These are phyloP conservation scores for Octodonta nipae DNA, from an alignment of 2,888 invertebrate genomes.

Conservation along the genomic window DNA sequence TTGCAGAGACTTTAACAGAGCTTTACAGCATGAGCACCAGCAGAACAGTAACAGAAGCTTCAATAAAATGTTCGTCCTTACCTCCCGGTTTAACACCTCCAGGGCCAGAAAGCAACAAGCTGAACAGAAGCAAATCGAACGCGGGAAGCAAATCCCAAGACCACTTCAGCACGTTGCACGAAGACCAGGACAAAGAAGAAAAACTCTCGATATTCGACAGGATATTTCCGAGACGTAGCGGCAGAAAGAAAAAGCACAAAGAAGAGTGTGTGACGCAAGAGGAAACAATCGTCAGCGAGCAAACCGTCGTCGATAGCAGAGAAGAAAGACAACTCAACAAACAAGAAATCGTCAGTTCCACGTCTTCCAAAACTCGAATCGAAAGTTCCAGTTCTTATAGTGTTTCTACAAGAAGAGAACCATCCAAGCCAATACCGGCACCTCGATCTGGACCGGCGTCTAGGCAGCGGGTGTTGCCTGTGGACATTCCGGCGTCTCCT, in stretches of 20 bases:
- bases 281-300: neutral
- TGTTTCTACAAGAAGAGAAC: constrained; percentile 10
- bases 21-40: constrained; percentile 27
- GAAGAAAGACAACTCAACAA: neutral
- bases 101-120: constrained; percentile 38
- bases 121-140: constrained; percentile 38
- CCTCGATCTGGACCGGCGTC: constrained; percentile 40
- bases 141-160: constrained; percentile 33
- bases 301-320: neutral
- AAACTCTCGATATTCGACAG: constrained; percentile 53
- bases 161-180: constrained; percentile 21
- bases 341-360: neutral
- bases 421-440: constrained; percentile 24
- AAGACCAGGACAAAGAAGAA: constrained; percentile 28
- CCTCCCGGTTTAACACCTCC: constrained; percentile 48
- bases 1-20: constrained; percentile 34
- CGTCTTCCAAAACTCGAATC: constrained; percentile 5
- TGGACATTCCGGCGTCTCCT: constrained; percentile 38
- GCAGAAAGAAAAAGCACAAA: constrained; percentile 52
- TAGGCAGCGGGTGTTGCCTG: constrained; percentile 43
- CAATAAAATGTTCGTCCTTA: constrained; percentile 50
- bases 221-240: constrained; percentile 54
- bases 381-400: constrained; percentile 7
- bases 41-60: constrained; percentile 33
- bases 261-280: constrained; percentile 10